A percentile compares a stretch with the other conserved stretches of the same genome.
These are phyloP conservation scores for Sylvilagus floridanus DNA, from an alignment of 2,797 vertebrate genomes.

Conservation along the genomic window DNA sequence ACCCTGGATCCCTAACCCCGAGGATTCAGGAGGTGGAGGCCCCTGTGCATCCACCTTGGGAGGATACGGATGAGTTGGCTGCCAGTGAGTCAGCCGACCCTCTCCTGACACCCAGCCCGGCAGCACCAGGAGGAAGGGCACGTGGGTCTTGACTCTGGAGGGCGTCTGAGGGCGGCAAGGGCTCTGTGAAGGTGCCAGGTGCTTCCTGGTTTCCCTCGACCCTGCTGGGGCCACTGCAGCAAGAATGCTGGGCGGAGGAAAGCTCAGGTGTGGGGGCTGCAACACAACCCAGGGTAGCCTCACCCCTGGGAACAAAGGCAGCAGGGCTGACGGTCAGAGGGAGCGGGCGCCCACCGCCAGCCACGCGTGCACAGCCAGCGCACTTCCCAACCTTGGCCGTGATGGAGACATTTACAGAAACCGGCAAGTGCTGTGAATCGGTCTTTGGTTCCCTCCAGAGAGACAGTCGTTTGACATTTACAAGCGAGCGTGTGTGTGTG, in stretches of 20 bases:
- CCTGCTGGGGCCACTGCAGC: background rate
- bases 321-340: fast-evolving
- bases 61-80: too few species aligned
- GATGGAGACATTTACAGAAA: background rate
- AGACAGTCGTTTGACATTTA: background rate
- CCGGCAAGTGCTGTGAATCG: fast-evolving
- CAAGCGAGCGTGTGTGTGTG: too few species aligned
- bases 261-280: too few species aligned
- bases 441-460: background rate
- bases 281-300: background rate
- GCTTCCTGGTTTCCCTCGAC: background rate
- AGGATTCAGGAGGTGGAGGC: too few species aligned
- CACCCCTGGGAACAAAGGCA: background rate
- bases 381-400: background rate
- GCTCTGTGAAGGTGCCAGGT: background rate
- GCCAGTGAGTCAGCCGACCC: background rate
- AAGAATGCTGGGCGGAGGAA: background rate
- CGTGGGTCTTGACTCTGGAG: too few species aligned
- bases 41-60: too few species aligned
- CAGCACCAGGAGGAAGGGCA: background rate
- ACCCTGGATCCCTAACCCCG: background rate
- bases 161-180: background rate
- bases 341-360: too few species aligned
- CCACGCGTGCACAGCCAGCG: too few species aligned
- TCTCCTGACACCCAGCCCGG: background rate